Conservation (phyloP, 2,797 vertebrate genomes). For the Mus minutoides region DNA sequence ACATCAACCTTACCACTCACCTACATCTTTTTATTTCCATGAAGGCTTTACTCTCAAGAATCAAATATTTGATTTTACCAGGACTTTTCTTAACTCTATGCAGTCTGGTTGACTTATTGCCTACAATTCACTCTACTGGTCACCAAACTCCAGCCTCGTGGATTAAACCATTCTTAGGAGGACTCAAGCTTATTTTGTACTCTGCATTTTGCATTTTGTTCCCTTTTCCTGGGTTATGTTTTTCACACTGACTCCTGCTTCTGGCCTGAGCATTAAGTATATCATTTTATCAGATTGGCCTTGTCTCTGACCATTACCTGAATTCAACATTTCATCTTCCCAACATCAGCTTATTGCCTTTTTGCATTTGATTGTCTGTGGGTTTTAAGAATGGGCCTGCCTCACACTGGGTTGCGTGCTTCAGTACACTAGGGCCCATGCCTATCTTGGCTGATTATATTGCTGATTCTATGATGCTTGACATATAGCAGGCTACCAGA, state of each 20-base stretch:
- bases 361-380: background rate
- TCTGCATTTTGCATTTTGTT: background rate
- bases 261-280: background rate
- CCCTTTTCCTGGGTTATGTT: background rate
- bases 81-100: background rate
- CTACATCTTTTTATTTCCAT: background rate
- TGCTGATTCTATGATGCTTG: background rate
- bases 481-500: background rate
- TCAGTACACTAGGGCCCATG: background rate
- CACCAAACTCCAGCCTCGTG: background rate
- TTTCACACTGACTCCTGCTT: background rate
- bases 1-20: background rate
- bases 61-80: background rate
- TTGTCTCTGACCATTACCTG: background rate
- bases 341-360: background rate
- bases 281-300: background rate
- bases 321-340: constrained; percentile 18
- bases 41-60: background rate
- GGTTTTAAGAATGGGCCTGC: background rate
- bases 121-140: background rate
- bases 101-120: background rate
- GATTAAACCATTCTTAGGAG: background rate
- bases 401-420: background rate
- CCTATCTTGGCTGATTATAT: background rate
- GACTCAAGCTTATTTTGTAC: background rate